A percentile compares a stretch with the other conserved stretches of the same genome.
Conservation (phyloP, 1,140 invertebrate species). For the Mamestra configurata region DNA sequence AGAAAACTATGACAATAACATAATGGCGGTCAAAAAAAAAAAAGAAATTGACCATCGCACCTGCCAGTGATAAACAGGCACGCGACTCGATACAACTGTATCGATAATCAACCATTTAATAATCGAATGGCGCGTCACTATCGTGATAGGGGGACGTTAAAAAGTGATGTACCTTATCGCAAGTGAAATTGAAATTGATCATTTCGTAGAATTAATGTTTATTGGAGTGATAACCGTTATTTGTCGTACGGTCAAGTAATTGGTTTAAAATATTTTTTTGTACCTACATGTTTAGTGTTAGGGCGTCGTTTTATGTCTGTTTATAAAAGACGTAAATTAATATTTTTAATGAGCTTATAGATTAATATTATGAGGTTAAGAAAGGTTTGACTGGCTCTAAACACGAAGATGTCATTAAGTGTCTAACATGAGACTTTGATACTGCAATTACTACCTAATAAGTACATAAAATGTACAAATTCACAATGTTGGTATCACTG, state of each 20-base stretch:
- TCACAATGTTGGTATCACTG: not conserved
- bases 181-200: constrained; percentile 68
- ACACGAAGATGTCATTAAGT: constrained; percentile 10
- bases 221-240: constrained; percentile 55
- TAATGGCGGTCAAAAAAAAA: constrained; percentile 29
- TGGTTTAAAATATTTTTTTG: constrained; percentile 28
- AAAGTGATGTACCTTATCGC: constrained; percentile 62
- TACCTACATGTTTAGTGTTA: constrained; percentile 11
- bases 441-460: not conserved
- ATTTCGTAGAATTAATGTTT: constrained; percentile 59
- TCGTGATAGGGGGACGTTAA: constrained; percentile 62
- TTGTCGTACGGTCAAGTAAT: constrained; percentile 43
- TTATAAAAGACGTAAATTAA: constrained; percentile 10
- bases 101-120: constrained; percentile 62
- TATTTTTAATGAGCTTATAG: constrained; percentile 16
- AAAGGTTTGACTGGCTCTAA: not conserved
- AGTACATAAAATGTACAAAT: not conserved
- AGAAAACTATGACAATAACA: constrained; percentile 56
- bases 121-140: constrained; percentile 58
- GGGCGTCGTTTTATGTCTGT: constrained; percentile 1
- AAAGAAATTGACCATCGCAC: constrained; percentile 52
- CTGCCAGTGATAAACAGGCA: constrained; percentile 60
- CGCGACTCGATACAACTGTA: constrained; percentile 67
- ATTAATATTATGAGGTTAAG: constrained; percentile 17
- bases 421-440: constrained; percentile 1